Evolutionary conservation across 2,888 invertebrate genomes (phyloP).

Genomic region (Drosophila fungiperda): DNA sequence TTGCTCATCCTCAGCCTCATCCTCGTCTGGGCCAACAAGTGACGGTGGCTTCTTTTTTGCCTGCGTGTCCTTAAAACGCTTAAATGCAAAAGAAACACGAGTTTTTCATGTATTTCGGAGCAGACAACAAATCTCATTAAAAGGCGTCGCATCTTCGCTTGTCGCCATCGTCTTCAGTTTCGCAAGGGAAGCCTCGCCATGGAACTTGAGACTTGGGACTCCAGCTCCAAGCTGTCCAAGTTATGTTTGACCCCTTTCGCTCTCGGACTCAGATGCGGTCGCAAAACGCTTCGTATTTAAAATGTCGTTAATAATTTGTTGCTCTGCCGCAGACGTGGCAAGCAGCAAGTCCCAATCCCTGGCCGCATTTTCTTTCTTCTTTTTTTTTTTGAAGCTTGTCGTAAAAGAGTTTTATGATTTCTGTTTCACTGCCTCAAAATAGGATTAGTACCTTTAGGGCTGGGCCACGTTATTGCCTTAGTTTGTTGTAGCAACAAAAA

Average conservation of each 20-base stretch:
- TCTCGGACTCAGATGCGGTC: conserved; percentile 36
- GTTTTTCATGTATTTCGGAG: conserved; percentile 66
- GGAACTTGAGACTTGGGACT: conserved; percentile 2
- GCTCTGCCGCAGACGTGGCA: conserved; percentile 51
- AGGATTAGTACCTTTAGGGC: conserved; percentile 68
- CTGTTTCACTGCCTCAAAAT: conserved; percentile 71
- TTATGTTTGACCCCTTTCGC: conserved; percentile 58
- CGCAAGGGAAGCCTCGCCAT: conserved; percentile 23
- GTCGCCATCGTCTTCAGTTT: conserved; percentile 29
- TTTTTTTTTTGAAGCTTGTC: conserved; percentile 60
- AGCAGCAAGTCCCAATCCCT: conserved; percentile 19
- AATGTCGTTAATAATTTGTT: conserved; percentile 82
- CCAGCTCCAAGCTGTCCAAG: conserved; percentile 5
- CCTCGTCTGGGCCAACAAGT: conserved; percentile 32
- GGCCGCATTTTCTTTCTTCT: conserved; percentile 26
- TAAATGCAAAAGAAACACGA: conserved; percentile 66
- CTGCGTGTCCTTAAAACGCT: conserved; percentile 73
- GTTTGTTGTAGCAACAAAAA: conserved; percentile 33
- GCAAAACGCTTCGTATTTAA: conserved; percentile 74
- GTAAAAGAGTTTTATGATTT: conserved; percentile 73
- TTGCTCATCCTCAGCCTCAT: conserved; percentile 30
- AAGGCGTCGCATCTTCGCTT: conserved; percentile 72
- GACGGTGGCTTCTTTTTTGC: conserved; percentile 16
- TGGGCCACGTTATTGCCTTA: conserved; percentile 48
- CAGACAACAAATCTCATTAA: conserved; percentile 81